A percentile compares a stretch with the other conserved stretches of the same genome.
phyloP scores from a whole-genome alignment of 1,140 invertebrate genomes.

The Zelostemma sp. region DNA sequence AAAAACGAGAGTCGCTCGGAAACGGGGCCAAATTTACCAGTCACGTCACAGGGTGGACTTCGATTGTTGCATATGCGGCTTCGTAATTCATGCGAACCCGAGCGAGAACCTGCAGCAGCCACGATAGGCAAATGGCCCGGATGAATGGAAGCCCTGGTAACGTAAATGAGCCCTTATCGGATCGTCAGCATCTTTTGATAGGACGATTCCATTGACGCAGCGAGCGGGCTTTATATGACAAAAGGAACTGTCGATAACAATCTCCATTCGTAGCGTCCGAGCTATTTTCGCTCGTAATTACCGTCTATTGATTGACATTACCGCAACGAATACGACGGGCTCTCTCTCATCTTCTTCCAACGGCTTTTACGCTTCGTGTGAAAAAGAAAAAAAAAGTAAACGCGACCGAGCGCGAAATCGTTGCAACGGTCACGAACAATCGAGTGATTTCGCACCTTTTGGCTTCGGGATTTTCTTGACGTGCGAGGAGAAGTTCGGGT shows the following conservation, averaged over 20 bases:
- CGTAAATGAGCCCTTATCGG: conserved; percentile 47
- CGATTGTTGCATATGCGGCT: neutral
- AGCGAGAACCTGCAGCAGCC: neutral
- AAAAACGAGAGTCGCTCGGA: neutral
- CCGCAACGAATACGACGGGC: conserved; percentile 9
- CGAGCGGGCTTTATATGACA: conserved; percentile 32
- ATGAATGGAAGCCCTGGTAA: conserved; percentile 39
- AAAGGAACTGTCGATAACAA: conserved; percentile 52
- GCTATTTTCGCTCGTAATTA: conserved; percentile 36
- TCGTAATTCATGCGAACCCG: neutral
- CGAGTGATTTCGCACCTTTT: neutral
- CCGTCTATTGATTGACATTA: conserved; percentile 21
- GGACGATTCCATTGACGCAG: conserved; percentile 33
- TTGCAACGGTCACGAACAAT: neutral
- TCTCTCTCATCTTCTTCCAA: neutral
- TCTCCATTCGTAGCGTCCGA: conserved; percentile 36
- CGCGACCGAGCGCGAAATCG: neutral
- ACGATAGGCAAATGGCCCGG: conserved; percentile 51
- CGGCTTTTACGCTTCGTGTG: no score
- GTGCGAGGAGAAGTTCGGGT: neutral
- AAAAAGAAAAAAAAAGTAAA: neutral
- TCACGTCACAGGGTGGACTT: neutral
- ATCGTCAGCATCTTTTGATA: conserved; percentile 45
- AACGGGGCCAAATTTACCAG: neutral
- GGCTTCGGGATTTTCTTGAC: neutral